Percentiles rank a stretch among this genome's conserved stretches.
phyloP scores from a whole-genome alignment of 2,888 invertebrate species.

The Lamellibrachia satsuma region DNA sequence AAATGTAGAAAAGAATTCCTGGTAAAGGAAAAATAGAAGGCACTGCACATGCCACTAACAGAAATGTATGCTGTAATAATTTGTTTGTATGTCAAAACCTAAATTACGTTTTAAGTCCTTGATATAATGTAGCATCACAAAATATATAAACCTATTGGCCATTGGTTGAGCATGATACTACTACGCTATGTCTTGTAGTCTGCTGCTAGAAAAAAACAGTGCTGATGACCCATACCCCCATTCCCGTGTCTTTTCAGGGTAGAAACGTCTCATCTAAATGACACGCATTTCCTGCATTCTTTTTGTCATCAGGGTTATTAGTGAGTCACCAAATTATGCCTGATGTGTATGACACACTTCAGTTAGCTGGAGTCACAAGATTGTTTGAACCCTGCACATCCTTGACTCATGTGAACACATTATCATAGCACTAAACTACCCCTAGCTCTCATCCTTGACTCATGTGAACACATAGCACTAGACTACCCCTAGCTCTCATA shows the following conservation, averaged over 20 bases:
- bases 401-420: background rate
- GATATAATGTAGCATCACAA: background rate
- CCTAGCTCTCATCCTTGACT: too few relatives aligned
- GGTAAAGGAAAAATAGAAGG: background rate
- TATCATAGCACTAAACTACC: too few relatives aligned
- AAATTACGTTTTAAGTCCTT: background rate
- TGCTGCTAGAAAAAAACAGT: too few relatives aligned
- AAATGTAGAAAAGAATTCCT: background rate
- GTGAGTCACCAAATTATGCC: too few relatives aligned
- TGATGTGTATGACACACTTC: background rate
- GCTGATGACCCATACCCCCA: too few relatives aligned
- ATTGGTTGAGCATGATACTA: background rate
- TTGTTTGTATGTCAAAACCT: background rate
- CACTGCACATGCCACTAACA: background rate
- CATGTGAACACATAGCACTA: too few relatives aligned
- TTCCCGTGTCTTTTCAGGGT: too few relatives aligned
- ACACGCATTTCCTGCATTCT: background rate
- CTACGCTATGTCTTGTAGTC: too few relatives aligned
- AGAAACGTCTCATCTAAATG: background rate
- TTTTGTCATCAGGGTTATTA: background rate
- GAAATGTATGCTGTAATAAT: background rate
- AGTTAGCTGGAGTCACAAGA: background rate
- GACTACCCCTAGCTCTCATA: too few relatives aligned
- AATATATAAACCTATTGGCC: background rate
- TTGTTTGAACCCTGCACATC: background rate